Conservation (phyloP, 1,140 invertebrate genomes). For the Drosophila watanabei region DNA sequence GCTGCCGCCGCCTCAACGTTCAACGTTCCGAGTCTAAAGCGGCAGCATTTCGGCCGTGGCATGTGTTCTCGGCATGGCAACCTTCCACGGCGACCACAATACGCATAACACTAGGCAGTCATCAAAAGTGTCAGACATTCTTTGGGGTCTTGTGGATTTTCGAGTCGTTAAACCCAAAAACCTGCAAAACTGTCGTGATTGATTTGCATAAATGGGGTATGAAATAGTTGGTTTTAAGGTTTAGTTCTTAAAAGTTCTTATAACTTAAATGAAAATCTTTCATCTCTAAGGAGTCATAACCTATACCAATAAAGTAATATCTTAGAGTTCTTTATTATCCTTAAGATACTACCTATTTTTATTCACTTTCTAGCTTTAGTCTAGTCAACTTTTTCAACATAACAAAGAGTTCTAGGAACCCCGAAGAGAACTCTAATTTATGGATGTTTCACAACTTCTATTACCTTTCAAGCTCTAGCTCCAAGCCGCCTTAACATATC, state of each 20-base stretch:
- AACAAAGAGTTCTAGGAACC: too few relatives aligned
- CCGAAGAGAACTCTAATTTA: too few relatives aligned
- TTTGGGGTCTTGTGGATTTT: conserved; percentile 25
- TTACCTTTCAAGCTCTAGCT: neutral
- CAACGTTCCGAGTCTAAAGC: conserved; percentile 3
- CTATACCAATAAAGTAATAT: too few relatives aligned
- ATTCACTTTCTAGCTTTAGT: neutral
- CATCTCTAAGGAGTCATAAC: too few relatives aligned
- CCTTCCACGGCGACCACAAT: conserved; percentile 68
- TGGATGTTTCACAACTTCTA: too few relatives aligned
- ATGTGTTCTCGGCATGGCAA: conserved; percentile 49
- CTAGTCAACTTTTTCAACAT: neutral
- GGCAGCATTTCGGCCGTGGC: conserved; percentile 18
- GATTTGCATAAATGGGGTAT: neutral
- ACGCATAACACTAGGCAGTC: conserved; percentile 48
- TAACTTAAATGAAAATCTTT: neutral
- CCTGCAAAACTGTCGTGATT: neutral
- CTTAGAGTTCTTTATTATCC: neutral
- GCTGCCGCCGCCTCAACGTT: conserved; percentile 14
- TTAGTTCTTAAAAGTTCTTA: neutral
- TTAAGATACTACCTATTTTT: neutral
- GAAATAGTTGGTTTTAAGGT: neutral
- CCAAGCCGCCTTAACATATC: neutral
- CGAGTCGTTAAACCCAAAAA: conserved; percentile 9
- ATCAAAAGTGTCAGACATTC: conserved; percentile 40